Evolutionary conservation across 1,140 invertebrate genomes (phyloP).

Genomic region (Helicoverpa zea): DNA sequence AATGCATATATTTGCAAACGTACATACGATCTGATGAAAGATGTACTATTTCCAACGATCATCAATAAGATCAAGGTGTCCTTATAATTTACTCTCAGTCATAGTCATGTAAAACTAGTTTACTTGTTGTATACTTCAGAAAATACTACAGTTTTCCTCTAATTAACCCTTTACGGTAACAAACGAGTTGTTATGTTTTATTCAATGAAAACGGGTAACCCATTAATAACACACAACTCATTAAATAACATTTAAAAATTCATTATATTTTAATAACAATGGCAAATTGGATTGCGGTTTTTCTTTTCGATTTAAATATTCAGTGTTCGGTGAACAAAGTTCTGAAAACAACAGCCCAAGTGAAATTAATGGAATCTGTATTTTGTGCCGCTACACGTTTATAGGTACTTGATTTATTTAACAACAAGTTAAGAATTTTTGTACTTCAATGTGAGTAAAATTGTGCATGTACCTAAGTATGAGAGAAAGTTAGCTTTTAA

Average conservation of each 20-base stretch:
- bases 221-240: too few species aligned
- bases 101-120: too few species aligned
- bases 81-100: too few species aligned
- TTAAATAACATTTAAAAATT: background rate
- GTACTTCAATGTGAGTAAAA: background rate
- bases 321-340: background rate
- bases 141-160: too few species aligned
- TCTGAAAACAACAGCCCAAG: background rate
- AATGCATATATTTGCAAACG: too few species aligned
- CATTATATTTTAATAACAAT: constrained; percentile 7
- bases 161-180: too few species aligned
- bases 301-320: constrained; percentile 21
- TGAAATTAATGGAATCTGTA: constrained; percentile 5
- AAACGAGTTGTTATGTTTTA: too few species aligned
- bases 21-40: too few species aligned
- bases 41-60: too few species aligned
- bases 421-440: background rate
- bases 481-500: background rate
- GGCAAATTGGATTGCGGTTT: constrained; percentile 10
- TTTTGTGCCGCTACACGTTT: background rate
- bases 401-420: background rate
- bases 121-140: too few species aligned
- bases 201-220: too few species aligned
- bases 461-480: background rate
- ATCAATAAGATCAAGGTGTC: too few species aligned